Evolutionary conservation across 1,140 invertebrate species (phyloP), one percentile per base, ranked within the genome.

Genomic region (Lycorma delicatula): DNA sequence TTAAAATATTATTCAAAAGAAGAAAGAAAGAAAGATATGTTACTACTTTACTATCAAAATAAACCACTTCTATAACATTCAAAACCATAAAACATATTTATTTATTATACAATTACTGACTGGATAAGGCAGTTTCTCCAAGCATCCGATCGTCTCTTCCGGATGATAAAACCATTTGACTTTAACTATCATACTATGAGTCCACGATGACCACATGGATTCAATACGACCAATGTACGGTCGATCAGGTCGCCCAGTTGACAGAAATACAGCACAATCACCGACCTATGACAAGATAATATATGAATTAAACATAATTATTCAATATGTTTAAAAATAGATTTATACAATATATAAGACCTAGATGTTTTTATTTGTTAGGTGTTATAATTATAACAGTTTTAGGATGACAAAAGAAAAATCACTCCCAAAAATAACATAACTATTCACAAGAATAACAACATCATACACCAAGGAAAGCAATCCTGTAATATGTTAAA

Each of bases 141-240:
- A 79, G 67, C 83, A 84, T 4, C 80, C 84, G 22, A 83, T 79
- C 1, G 91, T 93, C 75, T 97, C 93, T 74, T 96, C 92, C 2
- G 93, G 93, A 74, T 96, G 93, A 75, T 97, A 97, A 74, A 93
- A 97, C 93, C 93, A 97, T 66, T 89, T 87, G 28, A 97, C 92
- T 62, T 85, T 85, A 13, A 96, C 93, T 46, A 89, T 82, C 88
- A 93, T 96, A 68, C 85, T 86, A 4, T 83, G 87, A 47, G 83
- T 84, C 67, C 85, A 83, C 1, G 83, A 84, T 71, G 94, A 89
- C 92, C 92, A 97, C 79, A 97, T 84, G 54, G 87, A 86, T 70
- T 89, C 86, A 46, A 96, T 91, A 31, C 81, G 82, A 0, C 93
- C 93, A 67, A 97, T 92, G 71, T 92, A 97, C 0, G 93, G 93